These are phyloP conservation scores for Chelon auratus DNA, from an alignment of 2,797 vertebrate genomes.

Conservation along the genomic window DNA sequence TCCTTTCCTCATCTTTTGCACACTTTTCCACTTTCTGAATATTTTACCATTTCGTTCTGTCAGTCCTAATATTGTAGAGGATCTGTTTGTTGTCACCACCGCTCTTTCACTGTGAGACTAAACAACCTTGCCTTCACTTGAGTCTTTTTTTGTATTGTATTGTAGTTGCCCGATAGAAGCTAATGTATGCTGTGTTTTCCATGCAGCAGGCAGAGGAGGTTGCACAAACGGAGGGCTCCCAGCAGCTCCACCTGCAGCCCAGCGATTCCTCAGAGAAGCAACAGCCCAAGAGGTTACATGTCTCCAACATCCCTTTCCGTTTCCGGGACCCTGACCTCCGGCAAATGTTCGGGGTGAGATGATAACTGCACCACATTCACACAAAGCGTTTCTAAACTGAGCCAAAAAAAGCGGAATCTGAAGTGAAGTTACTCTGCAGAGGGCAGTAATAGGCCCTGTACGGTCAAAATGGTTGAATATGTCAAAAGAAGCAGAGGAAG, in stretches of 20 bases:
- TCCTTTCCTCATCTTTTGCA: no score
- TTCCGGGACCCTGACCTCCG: slow-evolving; percentile 95
- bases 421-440: no score
- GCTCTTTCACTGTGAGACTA: not conserved
- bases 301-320: slow-evolving; percentile 97
- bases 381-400: not conserved
- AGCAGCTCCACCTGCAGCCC: slow-evolving; percentile 87
- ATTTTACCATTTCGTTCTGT: not conserved
- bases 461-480: no score
- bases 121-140: not conserved
- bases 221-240: slow-evolving; percentile 91
- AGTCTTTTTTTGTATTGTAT: not conserved
- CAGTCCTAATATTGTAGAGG: not conserved
- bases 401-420: no score
- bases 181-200: slow-evolving; percentile 55
- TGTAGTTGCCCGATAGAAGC: not conserved
- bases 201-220: slow-evolving; percentile 90
- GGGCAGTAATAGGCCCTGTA: no score
- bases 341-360: slow-evolving; percentile 97
- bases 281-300: slow-evolving; percentile 94
- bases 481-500: no score
- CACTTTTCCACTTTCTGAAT: not conserved
- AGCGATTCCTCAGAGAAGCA: slow-evolving; percentile 91
- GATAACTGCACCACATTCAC: not conserved
- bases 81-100: not conserved